A percentile compares a stretch with the other conserved stretches of the same genome.
These are phyloP conservation scores for Platerodrilus igneus DNA, from an alignment of 2,888 invertebrate species.

Conservation along the genomic window DNA sequence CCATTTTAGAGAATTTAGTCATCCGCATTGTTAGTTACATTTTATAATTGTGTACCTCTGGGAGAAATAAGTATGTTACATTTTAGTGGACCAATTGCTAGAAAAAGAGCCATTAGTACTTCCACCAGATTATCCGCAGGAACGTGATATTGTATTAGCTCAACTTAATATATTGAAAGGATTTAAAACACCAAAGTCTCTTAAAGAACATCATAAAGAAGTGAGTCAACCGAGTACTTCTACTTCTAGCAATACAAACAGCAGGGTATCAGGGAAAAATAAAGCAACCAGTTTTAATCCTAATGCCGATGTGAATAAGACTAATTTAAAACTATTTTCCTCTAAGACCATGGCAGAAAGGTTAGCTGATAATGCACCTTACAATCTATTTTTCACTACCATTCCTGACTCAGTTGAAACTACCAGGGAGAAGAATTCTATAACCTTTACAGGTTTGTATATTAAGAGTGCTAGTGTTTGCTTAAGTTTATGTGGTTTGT, in stretches of 20 bases:
- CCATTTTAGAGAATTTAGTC: constrained; percentile 76
- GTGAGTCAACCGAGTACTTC: constrained; percentile 3
- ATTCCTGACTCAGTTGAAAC: constrained; percentile 62
- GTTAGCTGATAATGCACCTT: constrained; percentile 64
- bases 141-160: constrained; percentile 54
- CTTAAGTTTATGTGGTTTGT: no score
- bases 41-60: constrained; percentile 4
- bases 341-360: constrained; percentile 61
- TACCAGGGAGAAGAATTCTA: constrained; percentile 59
- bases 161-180: constrained; percentile 56
- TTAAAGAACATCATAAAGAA: background rate
- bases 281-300: constrained; percentile 48
- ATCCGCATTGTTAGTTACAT: constrained; percentile 70
- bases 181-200: constrained; percentile 13
- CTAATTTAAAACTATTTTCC: constrained; percentile 23
- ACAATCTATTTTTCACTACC: constrained; percentile 70
- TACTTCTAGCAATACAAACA: constrained; percentile 18
- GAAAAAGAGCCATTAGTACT: constrained; percentile 52
- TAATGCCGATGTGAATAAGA: constrained; percentile 52
- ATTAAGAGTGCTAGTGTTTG: no score
- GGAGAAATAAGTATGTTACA: no score
- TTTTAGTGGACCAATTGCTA: constrained; percentile 63
- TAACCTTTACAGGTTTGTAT: constrained; percentile 67
- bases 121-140: constrained; percentile 53
- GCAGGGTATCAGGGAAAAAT: constrained; percentile 32